These are phyloP conservation scores for Lithophane ornitopus DNA, from an alignment of 2,888 invertebrate species.

Conservation along the genomic window DNA sequence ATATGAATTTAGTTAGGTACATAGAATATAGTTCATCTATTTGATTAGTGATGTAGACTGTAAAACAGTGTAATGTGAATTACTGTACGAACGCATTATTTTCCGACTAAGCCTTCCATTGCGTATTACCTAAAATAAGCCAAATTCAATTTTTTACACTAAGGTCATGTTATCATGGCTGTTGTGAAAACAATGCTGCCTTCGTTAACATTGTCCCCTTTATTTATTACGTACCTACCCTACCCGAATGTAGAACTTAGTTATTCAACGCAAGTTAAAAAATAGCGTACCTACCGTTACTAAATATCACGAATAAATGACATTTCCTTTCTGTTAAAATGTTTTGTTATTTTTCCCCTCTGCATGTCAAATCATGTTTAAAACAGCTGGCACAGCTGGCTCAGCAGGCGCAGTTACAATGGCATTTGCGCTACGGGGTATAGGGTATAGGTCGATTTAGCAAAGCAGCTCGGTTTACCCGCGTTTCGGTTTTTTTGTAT, in stretches of 20 bases:
- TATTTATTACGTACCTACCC: conserved; percentile 50
- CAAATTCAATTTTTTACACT: conserved; percentile 60
- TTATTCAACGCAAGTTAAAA: conserved; percentile 58
- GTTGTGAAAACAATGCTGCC: conserved; percentile 59
- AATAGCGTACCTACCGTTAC: conserved; percentile 69
- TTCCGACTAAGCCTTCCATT: conserved; percentile 67
- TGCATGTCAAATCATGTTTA: not conserved
- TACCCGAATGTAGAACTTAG: conserved; percentile 56
- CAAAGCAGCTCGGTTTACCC: no score
- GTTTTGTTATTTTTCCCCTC: conserved; percentile 64
- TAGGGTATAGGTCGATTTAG: no score
- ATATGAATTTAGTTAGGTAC: conserved; percentile 88
- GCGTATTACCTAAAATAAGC: conserved; percentile 64
- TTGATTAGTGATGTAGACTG: conserved; percentile 84
- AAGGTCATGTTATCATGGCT: conserved; percentile 45
- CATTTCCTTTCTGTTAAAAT: conserved; percentile 81
- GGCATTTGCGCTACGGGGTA: not conserved
- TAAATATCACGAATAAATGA: conserved; percentile 81
- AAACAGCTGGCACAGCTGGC: not conserved
- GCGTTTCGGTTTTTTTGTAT: no score
- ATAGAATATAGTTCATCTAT: conserved; percentile 85
- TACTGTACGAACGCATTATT: conserved; percentile 67
- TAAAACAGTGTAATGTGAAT: conserved; percentile 85
- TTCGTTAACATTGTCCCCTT: conserved; percentile 47
- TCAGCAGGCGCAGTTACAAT: not conserved